Percentiles rank a stretch among this genome's conserved stretches.
Conservation (phyloP, 23 tunicate species). For the Trididemnum clinides region DNA sequence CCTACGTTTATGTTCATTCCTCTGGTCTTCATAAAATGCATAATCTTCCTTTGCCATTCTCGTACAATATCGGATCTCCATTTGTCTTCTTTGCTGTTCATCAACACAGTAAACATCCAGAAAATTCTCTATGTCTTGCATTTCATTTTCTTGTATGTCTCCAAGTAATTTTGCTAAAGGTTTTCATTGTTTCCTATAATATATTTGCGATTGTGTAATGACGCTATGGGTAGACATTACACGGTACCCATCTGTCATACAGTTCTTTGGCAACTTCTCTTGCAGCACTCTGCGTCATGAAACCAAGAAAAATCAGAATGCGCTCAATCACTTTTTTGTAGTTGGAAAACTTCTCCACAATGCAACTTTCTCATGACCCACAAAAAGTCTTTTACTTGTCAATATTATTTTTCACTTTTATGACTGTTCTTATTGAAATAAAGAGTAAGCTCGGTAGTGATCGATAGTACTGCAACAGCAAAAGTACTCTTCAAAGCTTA, state of each 20-base stretch:
- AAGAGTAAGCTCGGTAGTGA: too few species aligned
- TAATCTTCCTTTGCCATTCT: constrained; percentile 20
- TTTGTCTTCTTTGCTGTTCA: constrained; percentile 23
- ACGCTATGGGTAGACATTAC: background rate
- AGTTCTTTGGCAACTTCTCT: constrained; percentile 10
- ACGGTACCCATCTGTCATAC: constrained; percentile 16
- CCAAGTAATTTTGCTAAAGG: background rate
- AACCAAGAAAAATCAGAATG: background rate
- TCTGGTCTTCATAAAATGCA: constrained; percentile 32
- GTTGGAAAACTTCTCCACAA: constrained; percentile 11
- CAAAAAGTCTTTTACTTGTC: background rate
- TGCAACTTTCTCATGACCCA: background rate
- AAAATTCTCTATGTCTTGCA: constrained; percentile 7
- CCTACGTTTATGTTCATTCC: background rate
- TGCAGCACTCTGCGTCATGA: background rate
- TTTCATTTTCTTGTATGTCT: background rate
- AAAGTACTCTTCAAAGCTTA: too few species aligned
- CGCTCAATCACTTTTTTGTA: constrained; percentile 16
- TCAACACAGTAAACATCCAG: background rate
- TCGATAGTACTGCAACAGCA: too few species aligned
- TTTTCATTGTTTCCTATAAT: background rate
- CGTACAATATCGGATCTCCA: background rate
- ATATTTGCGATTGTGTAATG: background rate
- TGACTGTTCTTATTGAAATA: too few species aligned
- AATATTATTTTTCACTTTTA: background rate